These are phyloP conservation scores for Anagyrus pseudococci DNA, from an alignment of 2,888 invertebrate genomes.

Conservation along the genomic window DNA sequence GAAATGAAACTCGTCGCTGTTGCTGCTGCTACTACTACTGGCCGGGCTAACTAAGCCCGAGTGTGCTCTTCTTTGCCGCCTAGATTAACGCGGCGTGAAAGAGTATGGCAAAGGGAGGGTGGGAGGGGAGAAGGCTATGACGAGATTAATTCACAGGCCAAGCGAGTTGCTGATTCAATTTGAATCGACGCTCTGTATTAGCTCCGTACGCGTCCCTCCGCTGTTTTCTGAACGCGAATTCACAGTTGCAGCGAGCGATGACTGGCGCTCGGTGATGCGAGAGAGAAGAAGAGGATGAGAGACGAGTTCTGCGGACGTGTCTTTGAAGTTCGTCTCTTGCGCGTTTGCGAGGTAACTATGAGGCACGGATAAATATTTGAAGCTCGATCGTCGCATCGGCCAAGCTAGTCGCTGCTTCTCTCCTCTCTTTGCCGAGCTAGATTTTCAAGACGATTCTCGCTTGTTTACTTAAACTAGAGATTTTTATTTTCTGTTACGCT, in stretches of 20 bases:
- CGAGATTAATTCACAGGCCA: conserved; percentile 18
- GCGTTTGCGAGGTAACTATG: conserved; percentile 16
- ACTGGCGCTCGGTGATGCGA: not conserved
- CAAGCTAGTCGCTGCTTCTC: not conserved
- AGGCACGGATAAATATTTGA: conserved; percentile 35
- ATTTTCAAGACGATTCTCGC: too few species aligned
- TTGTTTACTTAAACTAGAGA: too few species aligned
- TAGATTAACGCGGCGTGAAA: not conserved
- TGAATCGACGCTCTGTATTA: conserved; percentile 33
- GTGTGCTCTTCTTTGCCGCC: not conserved
- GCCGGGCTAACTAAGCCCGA: not conserved
- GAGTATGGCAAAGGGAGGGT: too few species aligned
- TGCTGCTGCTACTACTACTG: too few species aligned
- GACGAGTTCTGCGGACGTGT: conserved; percentile 10
- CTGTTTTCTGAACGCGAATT: conserved; percentile 27
- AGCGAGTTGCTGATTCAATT: conserved; percentile 28
- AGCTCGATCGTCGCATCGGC: not conserved
- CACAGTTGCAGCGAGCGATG: conserved; percentile 24
- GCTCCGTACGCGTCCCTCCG: conserved; percentile 1
- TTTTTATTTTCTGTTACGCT: too few species aligned
- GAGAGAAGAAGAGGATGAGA: not conserved
- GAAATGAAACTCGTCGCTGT: not conserved
- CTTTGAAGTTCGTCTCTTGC: conserved; percentile 31
- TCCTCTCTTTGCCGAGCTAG: not conserved
- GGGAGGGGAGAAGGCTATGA: not conserved